These are phyloP conservation scores for Boleophthalmus pectinirostris DNA, from an alignment of 2,113 vertebrate species.

Conservation along the genomic window DNA sequence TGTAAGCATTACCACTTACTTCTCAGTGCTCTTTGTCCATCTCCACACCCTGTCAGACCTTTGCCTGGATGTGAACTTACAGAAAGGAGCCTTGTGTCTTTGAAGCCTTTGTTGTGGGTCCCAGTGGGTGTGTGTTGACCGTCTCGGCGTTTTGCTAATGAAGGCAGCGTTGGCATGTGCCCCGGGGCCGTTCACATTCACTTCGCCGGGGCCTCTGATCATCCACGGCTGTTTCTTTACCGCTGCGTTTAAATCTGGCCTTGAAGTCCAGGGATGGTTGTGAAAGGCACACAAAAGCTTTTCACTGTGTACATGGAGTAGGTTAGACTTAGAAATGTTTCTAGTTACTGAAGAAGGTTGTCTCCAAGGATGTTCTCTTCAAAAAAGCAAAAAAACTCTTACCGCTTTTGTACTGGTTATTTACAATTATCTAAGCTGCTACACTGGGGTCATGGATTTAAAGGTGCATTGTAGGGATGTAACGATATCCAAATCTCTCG, in stretches of 20 bases:
- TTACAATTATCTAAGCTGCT: background rate
- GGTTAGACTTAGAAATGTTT: background rate
- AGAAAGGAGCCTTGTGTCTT: conserved; percentile 57
- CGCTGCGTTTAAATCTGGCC: conserved; percentile 54
- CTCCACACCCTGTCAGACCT: background rate
- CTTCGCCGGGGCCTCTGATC: conserved; percentile 74
- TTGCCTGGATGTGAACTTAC: conserved; percentile 45
- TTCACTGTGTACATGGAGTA: conserved; percentile 9
- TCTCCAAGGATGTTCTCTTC: conserved; percentile 14
- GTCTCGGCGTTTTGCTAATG: conserved; percentile 71
- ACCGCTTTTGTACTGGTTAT: background rate
- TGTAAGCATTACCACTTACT: background rate
- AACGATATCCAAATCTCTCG: no score
- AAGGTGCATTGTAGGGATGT: background rate
- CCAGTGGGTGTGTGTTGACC: conserved; percentile 62
- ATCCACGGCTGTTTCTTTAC: conserved; percentile 49
- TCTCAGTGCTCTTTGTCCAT: background rate
- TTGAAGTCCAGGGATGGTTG: conserved; percentile 63
- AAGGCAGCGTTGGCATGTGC: conserved; percentile 72
- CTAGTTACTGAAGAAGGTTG: conserved; percentile 18
- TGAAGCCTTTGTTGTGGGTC: conserved; percentile 75
- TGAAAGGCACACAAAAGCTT: conserved; percentile 65
- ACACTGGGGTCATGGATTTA: background rate
- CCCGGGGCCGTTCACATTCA: conserved; percentile 73
- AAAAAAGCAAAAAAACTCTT: conserved; percentile 27